A percentile compares a stretch with the other conserved stretches of the same genome.
phyloP scores from a whole-genome alignment of 2,888 invertebrate species.

The Drosophila affinis region DNA sequence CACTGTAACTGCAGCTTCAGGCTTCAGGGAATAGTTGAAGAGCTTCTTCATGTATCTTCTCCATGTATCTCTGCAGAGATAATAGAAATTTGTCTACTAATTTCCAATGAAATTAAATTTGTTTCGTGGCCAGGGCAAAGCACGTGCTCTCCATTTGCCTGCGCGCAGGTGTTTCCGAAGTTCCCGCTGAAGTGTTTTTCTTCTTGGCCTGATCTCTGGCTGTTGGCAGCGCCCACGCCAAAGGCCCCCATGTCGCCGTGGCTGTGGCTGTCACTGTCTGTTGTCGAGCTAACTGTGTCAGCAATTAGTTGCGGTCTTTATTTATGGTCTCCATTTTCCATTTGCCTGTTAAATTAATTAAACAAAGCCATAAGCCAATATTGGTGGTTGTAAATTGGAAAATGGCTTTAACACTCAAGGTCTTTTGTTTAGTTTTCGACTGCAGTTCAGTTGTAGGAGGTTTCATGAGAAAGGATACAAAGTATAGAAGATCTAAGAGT shows the following conservation, averaged over 20 bases:
- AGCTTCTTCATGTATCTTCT: constrained; percentile 34
- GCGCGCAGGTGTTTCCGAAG: constrained; percentile 64
- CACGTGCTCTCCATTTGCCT: constrained; percentile 58
- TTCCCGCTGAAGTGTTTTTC: constrained; percentile 11
- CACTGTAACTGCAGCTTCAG: constrained; percentile 21
- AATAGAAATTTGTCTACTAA: constrained; percentile 64
- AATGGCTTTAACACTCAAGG: constrained; percentile 19
- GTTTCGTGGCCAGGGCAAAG: constrained; percentile 40
- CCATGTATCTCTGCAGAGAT: constrained; percentile 47
- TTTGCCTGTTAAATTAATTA: constrained; percentile 70
- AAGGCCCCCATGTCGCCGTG: constrained; percentile 54
- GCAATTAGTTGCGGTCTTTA: constrained; percentile 73
- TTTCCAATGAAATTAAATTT: constrained; percentile 38
- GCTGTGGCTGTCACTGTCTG: neutral
- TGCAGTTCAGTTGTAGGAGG: neutral
- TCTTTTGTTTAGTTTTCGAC: neutral
- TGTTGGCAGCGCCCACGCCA: constrained; percentile 72
- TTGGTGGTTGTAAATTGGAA: constrained; percentile 27
- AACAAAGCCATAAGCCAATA: constrained; percentile 38
- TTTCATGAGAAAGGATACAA: constrained; percentile 4
- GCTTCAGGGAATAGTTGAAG: constrained; percentile 29
- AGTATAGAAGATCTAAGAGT: too few relatives aligned
- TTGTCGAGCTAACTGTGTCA: constrained; percentile 75
- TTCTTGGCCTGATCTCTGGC: constrained; percentile 56
- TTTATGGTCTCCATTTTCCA: constrained; percentile 65